Evolutionary conservation across 2,113 vertebrate genomes (phyloP), one percentile per base, ranked within the genome.

Genomic region (Pteropus alecto): DNA sequence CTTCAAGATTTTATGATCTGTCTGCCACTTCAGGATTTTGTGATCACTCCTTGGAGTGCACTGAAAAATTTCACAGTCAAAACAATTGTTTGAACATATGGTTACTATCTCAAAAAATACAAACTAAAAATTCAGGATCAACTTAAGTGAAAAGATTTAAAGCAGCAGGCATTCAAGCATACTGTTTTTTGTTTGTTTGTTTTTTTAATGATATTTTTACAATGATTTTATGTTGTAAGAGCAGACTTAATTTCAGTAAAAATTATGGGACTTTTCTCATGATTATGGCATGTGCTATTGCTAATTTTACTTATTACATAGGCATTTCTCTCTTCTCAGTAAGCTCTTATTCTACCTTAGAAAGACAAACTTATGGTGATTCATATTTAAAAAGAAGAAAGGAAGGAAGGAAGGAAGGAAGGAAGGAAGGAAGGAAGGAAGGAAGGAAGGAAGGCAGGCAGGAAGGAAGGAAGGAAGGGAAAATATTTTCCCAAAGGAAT

Each of bases 51-150:
- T 76, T 18, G 6, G 73, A 78, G 33, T 67, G 26, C 26, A 21
- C 41, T 60, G 85, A 96, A 60, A 48, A 92, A 71, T 90, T 79
- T 87, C 68, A 48, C 28, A 85, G 30, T 76, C 65, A 77, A 91
- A 94, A 67, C 85, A 85, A 65, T 67, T n/a, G 54, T 85, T 84
- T 93, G 60, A 87, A 92, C 60, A 90, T 87, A 38, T 65, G 81
- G 87, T 30, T 96, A 84, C 70, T 24, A 43, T 77, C 67, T 92
- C 65, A 73, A 33, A 51, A 96, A 86, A 82, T 24, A 26, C 21
- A 84, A 70, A 96, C 68, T 56, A 60, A 94, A 93, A 90, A 61
- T 76, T 92, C 74, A 93, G 73, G 19, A 74, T 85, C 38, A 85
- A 87, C 22, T 68, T 74, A 70, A 71, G 15, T 46, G 58, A 70